Conservation (phyloP, 2,113 vertebrate genomes). For the Psittacula cyanocephala region DNA sequence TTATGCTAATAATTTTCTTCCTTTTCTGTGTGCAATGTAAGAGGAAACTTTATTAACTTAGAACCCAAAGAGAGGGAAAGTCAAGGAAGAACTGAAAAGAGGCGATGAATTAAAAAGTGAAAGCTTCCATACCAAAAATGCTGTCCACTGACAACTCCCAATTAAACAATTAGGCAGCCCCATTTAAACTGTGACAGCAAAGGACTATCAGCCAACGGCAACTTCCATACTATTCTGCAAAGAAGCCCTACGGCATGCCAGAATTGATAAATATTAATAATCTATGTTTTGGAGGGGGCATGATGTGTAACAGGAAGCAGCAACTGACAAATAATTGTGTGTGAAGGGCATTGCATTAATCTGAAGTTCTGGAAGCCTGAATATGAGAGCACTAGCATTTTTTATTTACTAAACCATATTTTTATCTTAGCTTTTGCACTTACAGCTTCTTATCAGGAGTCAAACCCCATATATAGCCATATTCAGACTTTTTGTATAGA, state of each 20-base stretch:
- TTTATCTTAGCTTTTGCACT: background rate
- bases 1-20: background rate
- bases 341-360: background rate
- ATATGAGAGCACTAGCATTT: background rate
- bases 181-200: background rate
- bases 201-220: background rate
- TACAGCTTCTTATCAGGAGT: background rate
- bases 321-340: background rate
- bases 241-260: background rate
- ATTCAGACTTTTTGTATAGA: background rate
- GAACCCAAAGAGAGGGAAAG: background rate
- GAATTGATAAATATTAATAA: slow-evolving; percentile 3
- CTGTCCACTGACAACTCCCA: background rate
- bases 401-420: background rate
- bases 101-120: background rate
- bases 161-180: background rate
- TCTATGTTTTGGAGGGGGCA: background rate
- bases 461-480: background rate
- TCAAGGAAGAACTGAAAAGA: background rate
- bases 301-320: background rate
- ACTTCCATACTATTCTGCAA: background rate
- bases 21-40: background rate
- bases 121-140: background rate
- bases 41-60: background rate
- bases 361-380: background rate